Base-by-base conservation (phyloP, 2,888 invertebrate species). In the Dasypolia templi region DNA sequence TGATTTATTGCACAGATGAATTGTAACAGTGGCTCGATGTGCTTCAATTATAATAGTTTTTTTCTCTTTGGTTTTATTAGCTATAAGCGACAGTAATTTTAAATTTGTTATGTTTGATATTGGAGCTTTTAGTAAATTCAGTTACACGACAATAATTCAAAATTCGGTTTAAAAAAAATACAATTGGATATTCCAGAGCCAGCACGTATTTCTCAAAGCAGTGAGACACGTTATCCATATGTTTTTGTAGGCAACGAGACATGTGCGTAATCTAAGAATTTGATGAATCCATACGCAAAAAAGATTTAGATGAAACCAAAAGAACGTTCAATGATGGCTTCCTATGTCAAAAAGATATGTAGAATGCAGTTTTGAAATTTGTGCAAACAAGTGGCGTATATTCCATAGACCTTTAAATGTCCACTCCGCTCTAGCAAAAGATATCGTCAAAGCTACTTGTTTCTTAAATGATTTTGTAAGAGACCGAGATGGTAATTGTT, bases 391-490 rank as follows among this genome's bases (percentile, higher is more conserved):
- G 26, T 53, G 26, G 26, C 53, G 53, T n/a, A 53, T 53, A 26
- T 53, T 53, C 14, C 53, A 53, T 53, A 53, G 14, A 26, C n/a
- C 14, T n/a, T n/a, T n/a, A n/a, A 53, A 49, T 49, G 49, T 49
- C 22, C 49, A 51, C 3, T 51, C n/a, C 22, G 49, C 49, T 51
- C 22, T 51, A 51, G 49, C 53, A 53, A 53, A 53, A 51, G 26
- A 26, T 53, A 53, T 53, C 12, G 26, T 26, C 14, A 26, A 26
- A 53, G 53, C 53, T 53, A 53, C 26, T 26, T 53, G 53, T 53
- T 26, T 53, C 53, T 26, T 53, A 53, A 26, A 53, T 53, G 26
- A 53, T 53, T 53, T 53, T 53, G 53, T 53, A 53, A 53, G 53
- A 53, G 26, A 53, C 26, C 53, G 53, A 53, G 26, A 53, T 53